A percentile compares a stretch with the other conserved stretches of the same genome.
These are phyloP conservation scores for Tragelaphus eurycerus DNA, from an alignment of 2,797 vertebrate genomes.

Conservation along the genomic window DNA sequence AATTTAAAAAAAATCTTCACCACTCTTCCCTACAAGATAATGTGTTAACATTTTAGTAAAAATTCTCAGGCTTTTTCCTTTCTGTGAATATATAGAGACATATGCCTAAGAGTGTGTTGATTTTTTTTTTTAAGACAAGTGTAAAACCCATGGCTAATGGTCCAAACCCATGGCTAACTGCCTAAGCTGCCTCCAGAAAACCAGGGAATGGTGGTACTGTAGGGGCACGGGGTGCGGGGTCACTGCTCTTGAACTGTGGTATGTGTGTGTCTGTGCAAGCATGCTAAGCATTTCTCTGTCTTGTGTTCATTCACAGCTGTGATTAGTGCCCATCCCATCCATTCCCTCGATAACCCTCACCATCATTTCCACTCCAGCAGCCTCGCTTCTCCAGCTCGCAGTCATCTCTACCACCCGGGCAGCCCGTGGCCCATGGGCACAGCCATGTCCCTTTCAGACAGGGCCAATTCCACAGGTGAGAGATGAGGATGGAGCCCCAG, in stretches of 20 bases:
- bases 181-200: not conserved
- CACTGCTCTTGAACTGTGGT: constrained; percentile 40
- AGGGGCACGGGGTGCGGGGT: not conserved
- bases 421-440: constrained; percentile 88
- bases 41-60: not conserved
- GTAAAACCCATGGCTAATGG: not conserved
- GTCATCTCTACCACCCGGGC: constrained; percentile 94
- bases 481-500: constrained; percentile 55
- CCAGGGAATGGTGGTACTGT: not conserved
- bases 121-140: not conserved
- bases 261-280: constrained; percentile 61
- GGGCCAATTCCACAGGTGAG: constrained; percentile 98
- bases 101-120: not conserved
- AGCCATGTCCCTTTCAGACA: constrained; percentile 95
- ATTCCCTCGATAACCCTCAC: constrained; percentile 99
- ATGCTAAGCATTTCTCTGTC: constrained; percentile 85
- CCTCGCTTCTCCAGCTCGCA: constrained; percentile 94
- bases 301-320: constrained; percentile 96
- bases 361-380: constrained; percentile 99
- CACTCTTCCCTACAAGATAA: not conserved
- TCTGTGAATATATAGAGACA: not conserved
- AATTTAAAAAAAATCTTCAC: not conserved
- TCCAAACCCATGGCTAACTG: not conserved
- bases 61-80: not conserved
- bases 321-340: constrained; percentile 99